Evolutionary conservation across 2,113 vertebrate genomes (phyloP).

Genomic region (Tauraco erythrolophus): DNA sequence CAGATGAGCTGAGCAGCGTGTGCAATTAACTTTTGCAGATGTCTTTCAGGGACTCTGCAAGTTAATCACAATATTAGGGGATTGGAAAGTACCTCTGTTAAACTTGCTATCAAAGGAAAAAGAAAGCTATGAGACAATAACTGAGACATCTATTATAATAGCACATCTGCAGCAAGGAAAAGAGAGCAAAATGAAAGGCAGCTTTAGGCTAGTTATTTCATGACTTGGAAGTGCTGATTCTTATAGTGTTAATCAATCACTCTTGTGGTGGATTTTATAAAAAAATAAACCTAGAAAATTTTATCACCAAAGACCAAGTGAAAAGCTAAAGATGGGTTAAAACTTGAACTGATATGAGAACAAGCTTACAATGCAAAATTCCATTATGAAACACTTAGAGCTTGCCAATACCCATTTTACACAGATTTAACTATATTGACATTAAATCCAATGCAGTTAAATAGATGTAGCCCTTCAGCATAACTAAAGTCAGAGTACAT

Average conservation of each 20-base stretch:
- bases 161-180: neutral
- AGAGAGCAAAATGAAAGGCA: neutral
- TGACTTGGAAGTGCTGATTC: neutral
- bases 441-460: neutral
- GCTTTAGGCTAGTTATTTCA: neutral
- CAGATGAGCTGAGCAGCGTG: neutral
- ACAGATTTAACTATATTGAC: neutral
- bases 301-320: neutral
- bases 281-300: neutral
- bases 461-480: neutral
- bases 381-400: neutral
- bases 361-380: neutral
- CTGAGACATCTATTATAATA: neutral
- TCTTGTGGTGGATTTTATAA: neutral
- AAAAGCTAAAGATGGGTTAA: neutral
- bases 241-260: neutral
- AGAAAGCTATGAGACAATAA: neutral
- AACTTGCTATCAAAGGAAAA: neutral
- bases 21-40: neutral
- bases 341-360: neutral
- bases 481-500: neutral
- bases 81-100: neutral
- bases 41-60: neutral
- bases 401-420: neutral
- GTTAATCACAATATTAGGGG: neutral